Conservation (phyloP, 2,797 vertebrate genomes). For the Acipenser transmontanus region DNA sequence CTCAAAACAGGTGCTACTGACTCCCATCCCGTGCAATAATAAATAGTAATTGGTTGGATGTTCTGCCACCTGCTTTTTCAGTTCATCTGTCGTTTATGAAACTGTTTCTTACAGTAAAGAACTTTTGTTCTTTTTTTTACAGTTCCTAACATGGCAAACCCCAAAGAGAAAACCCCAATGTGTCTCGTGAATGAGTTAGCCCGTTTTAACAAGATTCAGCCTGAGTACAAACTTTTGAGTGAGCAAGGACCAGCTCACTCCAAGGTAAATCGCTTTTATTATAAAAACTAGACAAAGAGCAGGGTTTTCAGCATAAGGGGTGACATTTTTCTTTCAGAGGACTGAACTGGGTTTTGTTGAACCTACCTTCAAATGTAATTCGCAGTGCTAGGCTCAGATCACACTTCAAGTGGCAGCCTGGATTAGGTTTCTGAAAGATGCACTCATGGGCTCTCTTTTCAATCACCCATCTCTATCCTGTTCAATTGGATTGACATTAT, state of each 20-base stretch:
- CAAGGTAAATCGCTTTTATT: constrained; percentile 60
- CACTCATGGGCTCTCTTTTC: too few relatives aligned
- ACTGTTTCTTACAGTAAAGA: neutral
- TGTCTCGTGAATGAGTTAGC: constrained; percentile 98
- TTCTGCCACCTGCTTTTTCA: neutral
- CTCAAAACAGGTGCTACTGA: neutral
- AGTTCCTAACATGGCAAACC: constrained; percentile 97
- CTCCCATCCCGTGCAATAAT: neutral
- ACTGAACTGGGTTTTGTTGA: neutral
- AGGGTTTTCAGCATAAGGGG: neutral
- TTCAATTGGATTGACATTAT: too few relatives aligned
- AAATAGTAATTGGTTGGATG: neutral
- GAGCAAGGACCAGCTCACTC: constrained; percentile 91
- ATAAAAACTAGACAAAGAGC: neutral
- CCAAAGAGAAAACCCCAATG: constrained; percentile 98
- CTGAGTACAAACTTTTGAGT: constrained; percentile 87
- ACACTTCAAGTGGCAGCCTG: too few relatives aligned
- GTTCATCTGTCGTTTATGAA: neutral
- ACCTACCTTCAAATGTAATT: neutral
- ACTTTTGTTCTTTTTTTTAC: constrained; percentile 28
- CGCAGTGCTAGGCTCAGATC: neutral
- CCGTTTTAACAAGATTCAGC: constrained; percentile 94
- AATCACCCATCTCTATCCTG: too few relatives aligned
- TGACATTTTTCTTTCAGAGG: neutral
- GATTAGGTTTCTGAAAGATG: too few relatives aligned